Percentiles rank a stretch among this genome's conserved stretches.
Conservation (phyloP, 2,888 invertebrate genomes). For the Biston stratarius region DNA sequence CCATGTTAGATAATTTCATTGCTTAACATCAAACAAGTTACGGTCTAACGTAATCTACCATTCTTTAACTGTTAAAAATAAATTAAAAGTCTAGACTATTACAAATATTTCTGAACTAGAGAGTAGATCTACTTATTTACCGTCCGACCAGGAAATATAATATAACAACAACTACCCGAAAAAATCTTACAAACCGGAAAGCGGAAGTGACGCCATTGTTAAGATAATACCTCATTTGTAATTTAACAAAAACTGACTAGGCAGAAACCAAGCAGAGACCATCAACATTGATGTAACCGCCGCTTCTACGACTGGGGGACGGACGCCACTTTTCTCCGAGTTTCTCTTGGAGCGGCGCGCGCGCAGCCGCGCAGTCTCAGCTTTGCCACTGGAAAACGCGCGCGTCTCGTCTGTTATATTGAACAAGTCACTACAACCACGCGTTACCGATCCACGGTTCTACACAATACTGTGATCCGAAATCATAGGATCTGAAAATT, state of each 20-base stretch:
- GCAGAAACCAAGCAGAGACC: constrained; percentile 63
- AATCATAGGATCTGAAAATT: constrained; percentile 49
- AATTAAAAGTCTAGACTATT: too few species aligned
- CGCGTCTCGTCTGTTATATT: constrained; percentile 56
- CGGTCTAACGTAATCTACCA: too few species aligned
- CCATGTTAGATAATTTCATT: too few species aligned
- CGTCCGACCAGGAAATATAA: too few species aligned
- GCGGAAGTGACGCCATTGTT: constrained; percentile 62
- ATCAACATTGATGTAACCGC: constrained; percentile 78
- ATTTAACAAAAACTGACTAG: constrained; percentile 57
- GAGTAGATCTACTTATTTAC: too few species aligned
- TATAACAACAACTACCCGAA: too few species aligned
- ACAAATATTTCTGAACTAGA: too few species aligned
- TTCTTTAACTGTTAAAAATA: too few species aligned
- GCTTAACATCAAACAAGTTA: too few species aligned
- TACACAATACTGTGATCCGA: constrained; percentile 45
- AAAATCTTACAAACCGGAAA: constrained; percentile 43
- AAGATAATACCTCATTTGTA: constrained; percentile 52
- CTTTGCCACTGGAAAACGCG: constrained; percentile 63
- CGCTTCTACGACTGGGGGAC: constrained; percentile 58
- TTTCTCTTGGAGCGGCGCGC: constrained; percentile 70
- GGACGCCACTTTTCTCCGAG: constrained; percentile 77
- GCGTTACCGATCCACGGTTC: constrained; percentile 42
- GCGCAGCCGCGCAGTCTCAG: constrained; percentile 77
- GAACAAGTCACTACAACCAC: constrained; percentile 20